A percentile compares a stretch with the other conserved stretches of the same genome.
Evolutionary conservation across 2,113 vertebrate genomes (phyloP).

Genomic region (Albula goreensis): DNA sequence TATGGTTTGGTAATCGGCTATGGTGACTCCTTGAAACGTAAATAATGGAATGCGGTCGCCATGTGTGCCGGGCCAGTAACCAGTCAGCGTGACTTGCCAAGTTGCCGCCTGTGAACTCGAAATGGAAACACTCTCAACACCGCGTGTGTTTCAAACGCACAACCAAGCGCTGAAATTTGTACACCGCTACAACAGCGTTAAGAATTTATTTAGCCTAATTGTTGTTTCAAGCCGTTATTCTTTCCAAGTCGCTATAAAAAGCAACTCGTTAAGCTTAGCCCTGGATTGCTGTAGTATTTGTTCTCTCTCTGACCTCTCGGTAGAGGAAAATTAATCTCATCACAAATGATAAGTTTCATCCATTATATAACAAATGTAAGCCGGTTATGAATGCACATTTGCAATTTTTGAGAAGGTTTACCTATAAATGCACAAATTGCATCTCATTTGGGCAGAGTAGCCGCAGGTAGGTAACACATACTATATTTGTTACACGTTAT

Average conservation of each 20-base stretch:
- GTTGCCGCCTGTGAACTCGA: constrained; percentile 12
- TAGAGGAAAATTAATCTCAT: background rate
- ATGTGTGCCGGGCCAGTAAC: background rate
- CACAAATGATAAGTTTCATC: background rate
- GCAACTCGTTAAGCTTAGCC: background rate
- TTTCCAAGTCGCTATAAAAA: background rate
- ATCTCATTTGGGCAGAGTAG: background rate
- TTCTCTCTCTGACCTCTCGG: background rate
- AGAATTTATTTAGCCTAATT: background rate
- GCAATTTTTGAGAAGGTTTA: background rate
- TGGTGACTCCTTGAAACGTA: constrained; percentile 13
- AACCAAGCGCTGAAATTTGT: background rate
- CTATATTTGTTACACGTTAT: background rate
- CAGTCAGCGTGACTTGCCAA: constrained; percentile 12
- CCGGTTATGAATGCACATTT: background rate
- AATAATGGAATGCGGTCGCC: constrained; percentile 1
- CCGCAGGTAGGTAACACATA: too few species aligned
- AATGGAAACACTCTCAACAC: constrained; percentile 22
- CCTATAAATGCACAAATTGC: background rate
- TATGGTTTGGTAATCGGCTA: background rate
- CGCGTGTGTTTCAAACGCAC: constrained; percentile 15
- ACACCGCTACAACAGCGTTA: background rate
- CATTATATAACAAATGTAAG: background rate
- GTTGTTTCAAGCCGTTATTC: background rate
- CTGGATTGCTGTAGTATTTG: background rate